Conservation (phyloP, 1,140 invertebrate species). For the Saccostrea echinata region DNA sequence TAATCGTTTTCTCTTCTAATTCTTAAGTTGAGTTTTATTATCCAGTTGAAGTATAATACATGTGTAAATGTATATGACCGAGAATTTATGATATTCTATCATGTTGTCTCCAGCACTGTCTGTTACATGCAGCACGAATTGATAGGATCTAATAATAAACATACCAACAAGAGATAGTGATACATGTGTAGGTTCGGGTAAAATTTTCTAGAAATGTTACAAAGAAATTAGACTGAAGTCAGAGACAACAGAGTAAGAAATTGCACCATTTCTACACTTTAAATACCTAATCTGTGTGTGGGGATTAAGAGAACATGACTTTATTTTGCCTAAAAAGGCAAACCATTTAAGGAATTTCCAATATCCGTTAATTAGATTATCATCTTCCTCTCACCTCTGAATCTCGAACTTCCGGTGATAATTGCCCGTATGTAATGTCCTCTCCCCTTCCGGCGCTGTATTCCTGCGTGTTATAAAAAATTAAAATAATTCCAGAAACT, state of each 20-base stretch:
- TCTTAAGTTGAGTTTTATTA: too few relatives aligned
- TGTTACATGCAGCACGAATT: too few relatives aligned
- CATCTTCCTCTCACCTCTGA: neutral
- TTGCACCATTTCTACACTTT: neutral
- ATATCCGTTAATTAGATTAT: slow-evolving; percentile 15
- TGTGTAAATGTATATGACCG: too few relatives aligned
- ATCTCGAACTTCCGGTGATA: neutral
- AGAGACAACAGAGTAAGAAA: neutral
- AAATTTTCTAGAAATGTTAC: too few relatives aligned
- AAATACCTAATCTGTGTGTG: neutral
- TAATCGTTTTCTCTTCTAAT: too few relatives aligned
- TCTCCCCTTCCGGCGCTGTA: neutral
- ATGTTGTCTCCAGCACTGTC: too few relatives aligned
- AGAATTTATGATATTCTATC: too few relatives aligned
- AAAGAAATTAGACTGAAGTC: neutral
- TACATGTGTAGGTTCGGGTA: too few relatives aligned
- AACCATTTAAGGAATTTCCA: slow-evolving; percentile 10
- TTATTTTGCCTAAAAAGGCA: neutral
- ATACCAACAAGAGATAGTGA: too few relatives aligned
- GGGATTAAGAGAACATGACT: neutral
- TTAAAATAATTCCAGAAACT: neutral
- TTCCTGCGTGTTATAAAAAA: neutral
- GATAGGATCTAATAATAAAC: too few relatives aligned
- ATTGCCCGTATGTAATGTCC: neutral
- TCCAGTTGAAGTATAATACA: too few relatives aligned